phyloP scores from a whole-genome alignment of 2,797 vertebrate species.

The Varecia variegata region DNA sequence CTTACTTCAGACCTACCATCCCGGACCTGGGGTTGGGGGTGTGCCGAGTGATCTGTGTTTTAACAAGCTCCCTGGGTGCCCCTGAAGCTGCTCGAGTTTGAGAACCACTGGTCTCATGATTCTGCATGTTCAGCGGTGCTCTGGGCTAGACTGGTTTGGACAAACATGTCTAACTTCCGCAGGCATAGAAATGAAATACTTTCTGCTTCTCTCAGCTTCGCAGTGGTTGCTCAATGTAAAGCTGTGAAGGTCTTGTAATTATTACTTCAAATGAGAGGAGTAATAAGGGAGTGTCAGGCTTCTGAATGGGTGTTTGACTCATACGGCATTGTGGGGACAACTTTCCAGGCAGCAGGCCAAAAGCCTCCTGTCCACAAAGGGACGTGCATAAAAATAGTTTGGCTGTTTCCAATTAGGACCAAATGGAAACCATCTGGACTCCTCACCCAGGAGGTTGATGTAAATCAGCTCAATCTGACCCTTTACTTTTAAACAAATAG shows the following conservation, averaged over 20 bases:
- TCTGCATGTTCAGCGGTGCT: not conserved
- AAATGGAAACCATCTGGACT: constrained; percentile 63
- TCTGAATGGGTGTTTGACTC: constrained; percentile 3
- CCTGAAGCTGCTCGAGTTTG: not conserved
- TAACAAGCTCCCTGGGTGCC: not conserved
- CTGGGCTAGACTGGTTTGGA: not conserved
- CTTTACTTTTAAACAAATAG: constrained; percentile 29
- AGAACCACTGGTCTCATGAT: not conserved
- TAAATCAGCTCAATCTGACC: not conserved
- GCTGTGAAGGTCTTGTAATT: not conserved
- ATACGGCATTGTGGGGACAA: not conserved
- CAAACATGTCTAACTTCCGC: not conserved
- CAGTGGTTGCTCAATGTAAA: not conserved
- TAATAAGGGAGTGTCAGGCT: not conserved
- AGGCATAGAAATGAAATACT: not conserved
- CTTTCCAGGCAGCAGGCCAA: constrained; percentile 38
- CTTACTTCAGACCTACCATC: not conserved
- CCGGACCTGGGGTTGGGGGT: accelerated
- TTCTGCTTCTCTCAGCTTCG: not conserved
- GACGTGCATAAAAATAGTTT: not conserved
- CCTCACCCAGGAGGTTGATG: not conserved
- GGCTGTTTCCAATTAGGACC: constrained; percentile 56
- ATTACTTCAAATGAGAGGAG: not conserved
- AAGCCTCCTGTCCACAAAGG: constrained; percentile 30
- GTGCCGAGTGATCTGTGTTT: not conserved